Conservation (phyloP, 2,888 invertebrate species). For the Epinotia bilunana region DNA sequence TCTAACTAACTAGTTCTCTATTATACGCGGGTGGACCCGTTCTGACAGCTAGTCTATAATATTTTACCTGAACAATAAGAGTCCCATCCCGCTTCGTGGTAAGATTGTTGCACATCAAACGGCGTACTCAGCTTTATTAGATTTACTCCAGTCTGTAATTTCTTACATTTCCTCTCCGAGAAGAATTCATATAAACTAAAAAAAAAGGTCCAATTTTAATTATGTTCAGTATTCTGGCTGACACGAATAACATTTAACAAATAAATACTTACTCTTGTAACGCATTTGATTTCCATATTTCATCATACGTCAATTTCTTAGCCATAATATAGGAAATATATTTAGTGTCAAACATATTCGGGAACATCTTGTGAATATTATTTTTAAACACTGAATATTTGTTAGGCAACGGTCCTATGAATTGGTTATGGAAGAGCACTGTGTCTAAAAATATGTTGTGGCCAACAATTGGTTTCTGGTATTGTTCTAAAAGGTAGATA, state of each 20-base stretch:
- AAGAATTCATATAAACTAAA: slow-evolving; percentile 86
- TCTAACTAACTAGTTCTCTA: too few relatives aligned
- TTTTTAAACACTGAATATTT: slow-evolving; percentile 87
- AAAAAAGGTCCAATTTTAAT: slow-evolving; percentile 42
- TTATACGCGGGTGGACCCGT: too few relatives aligned
- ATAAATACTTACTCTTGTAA: slow-evolving; percentile 75
- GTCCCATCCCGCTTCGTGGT: slow-evolving; percentile 94
- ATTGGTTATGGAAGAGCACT: slow-evolving; percentile 88
- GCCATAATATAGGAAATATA: slow-evolving; percentile 85
- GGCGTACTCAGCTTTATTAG: slow-evolving; percentile 63
- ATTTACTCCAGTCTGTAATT: slow-evolving; percentile 64
- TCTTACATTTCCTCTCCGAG: slow-evolving; percentile 74
- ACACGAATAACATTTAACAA: slow-evolving; percentile 1
- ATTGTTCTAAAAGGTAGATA: slow-evolving; percentile 83
- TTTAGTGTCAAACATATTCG: slow-evolving; percentile 90
- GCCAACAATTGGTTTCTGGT: slow-evolving; percentile 89
- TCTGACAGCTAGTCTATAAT: background rate
- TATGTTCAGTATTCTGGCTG: background rate
- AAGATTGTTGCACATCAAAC: slow-evolving; percentile 69
- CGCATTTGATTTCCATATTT: slow-evolving; percentile 80
- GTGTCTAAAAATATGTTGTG: slow-evolving; percentile 90
- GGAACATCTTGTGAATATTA: slow-evolving; percentile 85
- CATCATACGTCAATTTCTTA: slow-evolving; percentile 71
- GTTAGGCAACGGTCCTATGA: slow-evolving; percentile 87
- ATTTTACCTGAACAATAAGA: slow-evolving; percentile 86